A percentile compares a stretch with the other conserved stretches of the same genome.
These are phyloP conservation scores for Bradynema listronoti DNA, from an alignment of 1,140 invertebrate species.

Conservation along the genomic window DNA sequence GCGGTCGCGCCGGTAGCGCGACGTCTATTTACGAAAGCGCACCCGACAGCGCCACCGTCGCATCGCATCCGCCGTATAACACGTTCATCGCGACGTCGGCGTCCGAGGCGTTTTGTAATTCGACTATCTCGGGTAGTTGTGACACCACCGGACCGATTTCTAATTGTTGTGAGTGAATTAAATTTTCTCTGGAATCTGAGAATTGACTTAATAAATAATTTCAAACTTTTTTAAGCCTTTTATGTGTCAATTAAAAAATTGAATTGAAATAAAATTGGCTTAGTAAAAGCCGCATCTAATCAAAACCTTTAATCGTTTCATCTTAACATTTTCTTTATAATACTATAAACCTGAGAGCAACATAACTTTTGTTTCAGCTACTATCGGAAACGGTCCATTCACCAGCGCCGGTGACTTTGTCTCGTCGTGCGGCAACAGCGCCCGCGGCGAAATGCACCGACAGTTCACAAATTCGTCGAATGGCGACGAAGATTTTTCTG, in stretches of 20 bases:
- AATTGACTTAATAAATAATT: too few species aligned
- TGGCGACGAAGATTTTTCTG: constrained; percentile 54
- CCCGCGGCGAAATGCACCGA: constrained; percentile 44
- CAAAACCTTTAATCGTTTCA: not conserved
- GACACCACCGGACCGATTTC: constrained; percentile 3
- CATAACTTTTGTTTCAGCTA: constrained; percentile 13
- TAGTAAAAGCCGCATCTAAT: not conserved
- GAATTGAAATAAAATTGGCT: too few species aligned
- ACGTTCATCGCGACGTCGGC: not conserved
- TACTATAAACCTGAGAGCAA: not conserved
- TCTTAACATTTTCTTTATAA: too few species aligned
- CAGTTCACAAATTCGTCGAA: constrained; percentile 49
- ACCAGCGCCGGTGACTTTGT: constrained; percentile 10
- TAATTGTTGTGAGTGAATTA: constrained; percentile 11
- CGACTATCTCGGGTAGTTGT: not conserved
- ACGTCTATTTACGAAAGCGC: not conserved
- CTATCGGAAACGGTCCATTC: not conserved
- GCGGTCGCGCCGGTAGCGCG: constrained; percentile 2
- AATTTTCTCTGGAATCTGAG: too few species aligned
- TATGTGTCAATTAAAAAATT: not conserved
- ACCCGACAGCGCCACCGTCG: not conserved
- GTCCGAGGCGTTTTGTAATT: too few species aligned
- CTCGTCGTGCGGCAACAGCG: too few species aligned
- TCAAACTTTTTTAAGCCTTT: not conserved
- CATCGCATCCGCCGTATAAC: not conserved